Evolutionary conservation across 2,888 invertebrate species (phyloP).

Genomic region (Tenthredo mesomela): DNA sequence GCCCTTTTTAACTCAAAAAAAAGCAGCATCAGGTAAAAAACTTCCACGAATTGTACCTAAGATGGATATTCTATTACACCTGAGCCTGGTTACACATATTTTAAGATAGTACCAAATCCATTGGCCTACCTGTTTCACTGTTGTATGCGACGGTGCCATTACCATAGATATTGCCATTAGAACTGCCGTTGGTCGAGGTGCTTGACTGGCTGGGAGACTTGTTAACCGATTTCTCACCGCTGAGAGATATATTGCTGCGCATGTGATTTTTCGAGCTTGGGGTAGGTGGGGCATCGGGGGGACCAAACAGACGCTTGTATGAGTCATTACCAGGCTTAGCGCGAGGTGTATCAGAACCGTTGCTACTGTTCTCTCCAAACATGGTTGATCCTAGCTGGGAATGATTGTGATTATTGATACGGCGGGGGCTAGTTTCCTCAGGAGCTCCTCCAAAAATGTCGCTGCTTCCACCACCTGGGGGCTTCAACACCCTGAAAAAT

Average conservation of each 20-base stretch:
- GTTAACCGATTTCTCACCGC: constrained; percentile 75
- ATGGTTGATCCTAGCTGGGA: constrained; percentile 72
- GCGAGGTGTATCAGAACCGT: constrained; percentile 71
- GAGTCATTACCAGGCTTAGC: constrained; percentile 81
- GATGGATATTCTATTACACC: constrained; percentile 31
- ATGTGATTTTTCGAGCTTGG: constrained; percentile 82
- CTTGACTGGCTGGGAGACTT: constrained; percentile 66
- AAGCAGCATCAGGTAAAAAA: not conserved
- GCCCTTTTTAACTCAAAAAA: not conserved
- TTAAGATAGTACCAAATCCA: constrained; percentile 67
- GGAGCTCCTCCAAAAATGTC: constrained; percentile 79
- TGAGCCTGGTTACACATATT: constrained; percentile 73
- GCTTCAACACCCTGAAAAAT: constrained; percentile 82
- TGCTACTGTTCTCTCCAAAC: constrained; percentile 76
- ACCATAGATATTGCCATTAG: constrained; percentile 63
- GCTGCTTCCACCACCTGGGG: constrained; percentile 83
- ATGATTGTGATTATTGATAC: constrained; percentile 73
- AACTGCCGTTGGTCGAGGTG: constrained; percentile 61
- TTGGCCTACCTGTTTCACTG: constrained; percentile 61
- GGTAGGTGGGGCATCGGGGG: constrained; percentile 79
- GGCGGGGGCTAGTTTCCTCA: constrained; percentile 72
- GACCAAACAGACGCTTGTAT: constrained; percentile 82
- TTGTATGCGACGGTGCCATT: constrained; percentile 69
- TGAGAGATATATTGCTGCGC: constrained; percentile 83
- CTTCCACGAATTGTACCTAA: not conserved